Base-by-base conservation (phyloP, 2,888 invertebrate species). In the Panorpa germanica region DNA sequence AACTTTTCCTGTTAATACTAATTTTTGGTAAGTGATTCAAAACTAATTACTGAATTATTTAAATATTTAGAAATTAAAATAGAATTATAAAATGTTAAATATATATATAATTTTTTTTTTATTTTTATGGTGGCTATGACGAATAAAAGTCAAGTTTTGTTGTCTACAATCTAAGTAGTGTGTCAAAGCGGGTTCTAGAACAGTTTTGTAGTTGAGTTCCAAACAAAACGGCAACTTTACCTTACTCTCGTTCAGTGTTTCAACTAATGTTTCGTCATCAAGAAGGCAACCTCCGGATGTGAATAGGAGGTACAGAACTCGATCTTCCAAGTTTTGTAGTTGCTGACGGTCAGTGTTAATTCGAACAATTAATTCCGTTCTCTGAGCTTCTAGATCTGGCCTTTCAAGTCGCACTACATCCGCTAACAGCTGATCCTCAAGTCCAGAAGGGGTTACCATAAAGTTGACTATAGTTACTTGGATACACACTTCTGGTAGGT, bases 401-500 rank as follows among this genome's bases (percentile, higher is more conserved):
- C 80, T 60, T 52, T 93, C 91, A 38, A 88, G 63, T 22, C 85
- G 72, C n/a, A 90, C 88, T 29, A 88, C 85, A 42, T 83, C 80
- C 88, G 83, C 83, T 22, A 91, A 57, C 21, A 93, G 55, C 48
- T 91, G 91, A 52, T 91, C 91, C 50, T 91, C 90, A 3, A 93
- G 58, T 4, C 91, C 91, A 25, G 74, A 74, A 2, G 74, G 69
- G 0, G 90, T 90, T 19, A 91, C 90, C 30, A 88, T 80, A 48
- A 93, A 93, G 55, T 93, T 91, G 5, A 93, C 77, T 8, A 93
- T 61, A 0, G 86, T 85, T 2, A 90, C 90, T 59, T 86, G 83
- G 35, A 85, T 85, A 45, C 90, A 86, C 36, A 88, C 70, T 52
- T 91, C 90, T 0, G 91, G 91, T 37, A 90, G 54, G 52, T 88